Evolutionary conservation across 2,113 vertebrate genomes (phyloP).

Genomic region (Dolichotis patagonum): DNA sequence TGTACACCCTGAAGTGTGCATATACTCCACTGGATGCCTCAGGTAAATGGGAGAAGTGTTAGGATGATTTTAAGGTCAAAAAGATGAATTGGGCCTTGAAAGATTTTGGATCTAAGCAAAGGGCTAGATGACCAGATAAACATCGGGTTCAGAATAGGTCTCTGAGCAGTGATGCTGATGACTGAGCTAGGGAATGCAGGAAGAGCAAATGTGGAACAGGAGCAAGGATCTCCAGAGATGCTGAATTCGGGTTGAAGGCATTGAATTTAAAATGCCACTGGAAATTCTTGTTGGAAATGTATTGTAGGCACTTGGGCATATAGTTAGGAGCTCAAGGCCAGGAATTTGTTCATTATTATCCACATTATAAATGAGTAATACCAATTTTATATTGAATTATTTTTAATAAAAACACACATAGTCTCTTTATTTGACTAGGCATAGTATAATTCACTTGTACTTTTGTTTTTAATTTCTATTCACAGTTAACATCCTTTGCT

Average conservation of each 20-base stretch:
- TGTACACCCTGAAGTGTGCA: no score
- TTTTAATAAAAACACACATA: conserved; percentile 27
- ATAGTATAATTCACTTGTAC: neutral
- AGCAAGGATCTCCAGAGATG: neutral
- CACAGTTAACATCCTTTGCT: neutral
- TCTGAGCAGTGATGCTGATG: neutral
- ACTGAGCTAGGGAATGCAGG: neutral
- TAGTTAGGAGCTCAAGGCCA: neutral
- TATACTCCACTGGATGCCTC: neutral
- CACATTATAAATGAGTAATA: conserved; percentile 7
- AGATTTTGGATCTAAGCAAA: neutral
- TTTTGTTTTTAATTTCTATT: neutral
- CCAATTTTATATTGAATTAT: conserved; percentile 21
- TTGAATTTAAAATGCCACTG: neutral
- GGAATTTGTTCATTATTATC: neutral
- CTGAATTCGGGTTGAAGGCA: neutral
- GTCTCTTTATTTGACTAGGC: conserved; percentile 10
- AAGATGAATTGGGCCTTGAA: neutral
- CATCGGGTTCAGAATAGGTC: neutral
- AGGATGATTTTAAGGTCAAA: neutral
- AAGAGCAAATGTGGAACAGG: neutral
- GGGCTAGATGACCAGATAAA: neutral
- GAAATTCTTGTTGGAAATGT: neutral
- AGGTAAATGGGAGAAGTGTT: neutral
- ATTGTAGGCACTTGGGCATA: neutral